phyloP scores from a whole-genome alignment of 2,797 vertebrate species.

The Cirrhinus mrigala region DNA sequence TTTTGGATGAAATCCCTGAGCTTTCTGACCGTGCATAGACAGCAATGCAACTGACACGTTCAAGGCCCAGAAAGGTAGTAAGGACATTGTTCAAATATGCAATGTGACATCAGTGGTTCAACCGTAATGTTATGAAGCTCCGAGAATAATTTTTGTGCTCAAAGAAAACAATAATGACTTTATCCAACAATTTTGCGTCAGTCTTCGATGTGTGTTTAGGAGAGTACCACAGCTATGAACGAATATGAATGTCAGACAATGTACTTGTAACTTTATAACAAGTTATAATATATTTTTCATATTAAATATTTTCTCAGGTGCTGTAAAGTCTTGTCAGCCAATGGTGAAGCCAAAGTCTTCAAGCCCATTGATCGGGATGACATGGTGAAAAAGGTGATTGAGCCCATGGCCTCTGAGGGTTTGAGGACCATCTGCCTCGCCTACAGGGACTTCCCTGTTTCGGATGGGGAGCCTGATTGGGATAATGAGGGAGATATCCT shows the following conservation, averaged over 20 bases:
- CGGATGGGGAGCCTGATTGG: constrained; percentile 92
- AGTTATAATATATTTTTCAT: background rate
- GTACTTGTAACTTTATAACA: background rate
- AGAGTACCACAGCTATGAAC: too few species aligned
- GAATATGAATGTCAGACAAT: background rate
- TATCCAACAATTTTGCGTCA: too few species aligned
- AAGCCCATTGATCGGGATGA: constrained; percentile 87
- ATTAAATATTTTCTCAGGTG: constrained; percentile 78
- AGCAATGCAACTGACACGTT: too few species aligned
- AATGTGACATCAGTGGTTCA: too few species aligned
- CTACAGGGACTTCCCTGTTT: constrained; percentile 86
- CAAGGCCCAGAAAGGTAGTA: too few species aligned
- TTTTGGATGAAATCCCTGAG: too few species aligned
- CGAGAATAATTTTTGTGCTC: too few species aligned
- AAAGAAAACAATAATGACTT: too few species aligned
- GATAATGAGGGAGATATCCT: constrained; percentile 90
- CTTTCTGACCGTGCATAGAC: too few species aligned
- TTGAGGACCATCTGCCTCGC: constrained; percentile 96
- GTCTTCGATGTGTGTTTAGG: too few species aligned
- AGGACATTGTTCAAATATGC: too few species aligned
- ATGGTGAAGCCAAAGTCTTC: constrained; percentile 84
- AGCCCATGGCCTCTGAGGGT: constrained; percentile 96
- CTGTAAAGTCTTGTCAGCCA: constrained; percentile 83
- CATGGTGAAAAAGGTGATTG: constrained; percentile 92
- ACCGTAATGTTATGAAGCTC: too few species aligned